Evolutionary conservation across 1,140 invertebrate species (phyloP), one percentile per base, ranked within the genome.

Genomic region (Andricus grossulariae): DNA sequence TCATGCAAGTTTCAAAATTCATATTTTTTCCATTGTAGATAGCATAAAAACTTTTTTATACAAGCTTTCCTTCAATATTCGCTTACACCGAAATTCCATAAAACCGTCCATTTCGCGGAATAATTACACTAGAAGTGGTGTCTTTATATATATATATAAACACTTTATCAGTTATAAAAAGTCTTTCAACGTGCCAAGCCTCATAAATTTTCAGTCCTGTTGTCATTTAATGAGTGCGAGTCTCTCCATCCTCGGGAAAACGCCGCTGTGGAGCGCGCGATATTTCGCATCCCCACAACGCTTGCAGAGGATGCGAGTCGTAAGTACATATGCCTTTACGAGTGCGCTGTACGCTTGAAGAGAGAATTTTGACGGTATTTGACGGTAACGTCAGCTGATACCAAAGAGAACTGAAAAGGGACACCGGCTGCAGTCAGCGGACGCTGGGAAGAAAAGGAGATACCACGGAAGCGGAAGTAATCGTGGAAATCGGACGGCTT

Each of bases 401-500:
- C 45, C 71, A 66, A 76, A 73, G 76, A 39, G 60, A 71, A 76
- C 78, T 80, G 78, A 74, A 81, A 66, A 74, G 77, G 77, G 73
- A n/a, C 73, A 49, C 60, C 71, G 75, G 21, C 16, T 50, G 55
- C 52, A 39, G 15, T 73, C 71, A 39, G 60, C 45, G 71, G 50
- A 73, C 54, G 55, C 60, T 66, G 10, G 19, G 50, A 73, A 83
- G 73, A 83, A 52, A 73, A 55, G 50, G 51, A 77, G 74, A 60
- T 79, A 79, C 50, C 70, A 71, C 75, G 81, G 75, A 79, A 81
- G 83, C 85, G 80, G 81, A 89, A 86, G 83, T 88, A 86, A 87
- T 88, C 82, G 82, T 79, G 82, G 81, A 86, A 88, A 85, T 85
- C 83, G 84, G 84, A 82, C 78, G 74, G 83, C 79, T 82, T 81